Conservation (phyloP, 2,113 vertebrate genomes). For the Barnardius zonarius region DNA sequence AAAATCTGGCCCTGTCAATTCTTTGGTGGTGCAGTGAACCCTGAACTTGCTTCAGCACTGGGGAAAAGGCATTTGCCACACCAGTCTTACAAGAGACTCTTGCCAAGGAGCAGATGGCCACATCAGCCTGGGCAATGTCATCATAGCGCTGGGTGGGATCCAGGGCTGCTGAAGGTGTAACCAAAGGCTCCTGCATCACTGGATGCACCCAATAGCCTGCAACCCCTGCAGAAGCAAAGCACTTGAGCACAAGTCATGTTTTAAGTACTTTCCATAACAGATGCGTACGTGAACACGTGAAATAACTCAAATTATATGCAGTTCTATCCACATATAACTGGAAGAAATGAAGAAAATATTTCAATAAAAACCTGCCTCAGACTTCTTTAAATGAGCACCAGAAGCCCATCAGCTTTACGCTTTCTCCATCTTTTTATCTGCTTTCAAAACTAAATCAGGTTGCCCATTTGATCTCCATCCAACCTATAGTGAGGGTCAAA, state of each 20-base stretch:
- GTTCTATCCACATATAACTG: neutral
- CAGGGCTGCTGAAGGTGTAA: neutral
- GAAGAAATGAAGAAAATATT: neutral
- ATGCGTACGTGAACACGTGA: neutral
- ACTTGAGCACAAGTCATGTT: neutral
- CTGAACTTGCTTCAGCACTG: neutral
- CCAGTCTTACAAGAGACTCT: neutral
- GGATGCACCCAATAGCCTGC: neutral
- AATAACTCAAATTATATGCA: neutral
- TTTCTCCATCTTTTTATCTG: neutral
- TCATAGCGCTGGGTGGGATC: neutral
- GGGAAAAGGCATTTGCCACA: neutral
- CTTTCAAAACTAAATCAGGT: neutral
- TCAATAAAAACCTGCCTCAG: neutral
- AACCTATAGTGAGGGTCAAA: neutral
- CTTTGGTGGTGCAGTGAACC: neutral
- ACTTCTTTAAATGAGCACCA: neutral
- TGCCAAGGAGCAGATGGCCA: neutral
- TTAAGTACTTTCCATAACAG: neutral
- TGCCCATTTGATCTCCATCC: neutral
- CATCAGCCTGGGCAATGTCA: neutral
- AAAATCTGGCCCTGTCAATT: neutral
- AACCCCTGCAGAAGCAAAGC: neutral
- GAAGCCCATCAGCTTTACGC: neutral
- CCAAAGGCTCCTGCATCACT: rapidly evolving